Evolutionary conservation across 2,888 invertebrate species (phyloP).

Genomic region (Lochmaea capreae): DNA sequence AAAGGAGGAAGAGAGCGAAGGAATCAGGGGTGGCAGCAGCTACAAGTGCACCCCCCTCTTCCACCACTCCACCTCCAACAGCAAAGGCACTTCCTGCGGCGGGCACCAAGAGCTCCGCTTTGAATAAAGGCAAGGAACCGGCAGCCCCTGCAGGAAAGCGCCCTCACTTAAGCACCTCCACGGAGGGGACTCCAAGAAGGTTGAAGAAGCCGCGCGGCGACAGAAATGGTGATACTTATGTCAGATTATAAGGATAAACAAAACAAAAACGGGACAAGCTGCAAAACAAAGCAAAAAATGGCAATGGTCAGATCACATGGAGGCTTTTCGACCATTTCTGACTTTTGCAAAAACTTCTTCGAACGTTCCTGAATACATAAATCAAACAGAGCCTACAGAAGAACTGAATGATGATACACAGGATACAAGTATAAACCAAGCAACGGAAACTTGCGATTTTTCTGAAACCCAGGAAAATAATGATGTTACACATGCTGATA

Average conservation of each 20-base stretch:
- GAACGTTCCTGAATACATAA: constrained; percentile 1
- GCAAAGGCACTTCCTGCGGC: too few species aligned
- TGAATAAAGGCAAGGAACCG: too few species aligned
- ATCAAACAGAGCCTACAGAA: too few species aligned
- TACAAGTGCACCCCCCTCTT: too few species aligned
- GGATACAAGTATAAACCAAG: constrained; percentile 2
- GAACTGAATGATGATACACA: constrained; percentile 2
- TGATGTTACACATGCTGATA: constrained; percentile 4
- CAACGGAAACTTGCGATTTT: constrained; percentile 6
- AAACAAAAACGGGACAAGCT: constrained; percentile 40
- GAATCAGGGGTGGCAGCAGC: too few species aligned
- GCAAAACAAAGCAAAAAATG: constrained; percentile 30
- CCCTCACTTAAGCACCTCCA: too few species aligned
- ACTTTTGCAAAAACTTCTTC: constrained; percentile 32
- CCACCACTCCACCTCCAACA: too few species aligned
- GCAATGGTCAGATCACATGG: constrained; percentile 34
- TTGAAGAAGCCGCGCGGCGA: too few species aligned
- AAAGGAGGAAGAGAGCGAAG: too few species aligned
- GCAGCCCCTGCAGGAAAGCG: too few species aligned
- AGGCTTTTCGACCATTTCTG: constrained; percentile 28
- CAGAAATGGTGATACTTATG: constrained; percentile 45
- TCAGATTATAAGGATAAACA: constrained; percentile 31
- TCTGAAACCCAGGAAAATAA: not conserved
- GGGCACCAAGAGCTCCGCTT: too few species aligned
- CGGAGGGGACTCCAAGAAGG: too few species aligned